phyloP scores from a whole-genome alignment of 2,888 invertebrate genomes.

The Unio pictorum region DNA sequence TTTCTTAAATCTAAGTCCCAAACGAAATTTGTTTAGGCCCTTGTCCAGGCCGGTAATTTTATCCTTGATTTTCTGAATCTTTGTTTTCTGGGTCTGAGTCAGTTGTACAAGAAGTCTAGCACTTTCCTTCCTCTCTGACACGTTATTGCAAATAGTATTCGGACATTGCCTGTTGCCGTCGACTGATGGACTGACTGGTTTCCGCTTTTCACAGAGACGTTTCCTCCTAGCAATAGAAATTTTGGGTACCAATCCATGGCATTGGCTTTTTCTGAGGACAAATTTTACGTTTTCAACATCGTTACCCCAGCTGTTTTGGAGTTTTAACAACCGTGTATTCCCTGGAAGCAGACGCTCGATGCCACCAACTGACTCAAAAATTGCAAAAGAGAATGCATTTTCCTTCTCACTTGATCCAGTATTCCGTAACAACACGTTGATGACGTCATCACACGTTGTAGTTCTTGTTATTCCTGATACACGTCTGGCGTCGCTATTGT shows the following conservation, averaged over 20 bases:
- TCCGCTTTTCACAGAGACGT: no score
- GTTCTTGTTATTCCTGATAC: constrained; percentile 20
- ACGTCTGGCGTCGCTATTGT: no score
- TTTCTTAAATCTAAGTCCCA: constrained; percentile 21
- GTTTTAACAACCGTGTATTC: constrained; percentile 23
- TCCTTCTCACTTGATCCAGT: constrained; percentile 12
- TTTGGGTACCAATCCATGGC: constrained; percentile 14
- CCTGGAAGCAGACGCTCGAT: constrained; percentile 31
- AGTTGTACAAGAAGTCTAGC: constrained; percentile 6
- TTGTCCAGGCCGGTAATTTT: neutral
- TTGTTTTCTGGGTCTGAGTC: constrained; percentile 18
- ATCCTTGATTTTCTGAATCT: constrained; percentile 3
- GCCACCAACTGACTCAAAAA: constrained; percentile 31
- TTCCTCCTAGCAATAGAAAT: constrained; percentile 31
- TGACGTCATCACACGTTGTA: constrained; percentile 34
- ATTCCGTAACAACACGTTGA: constrained; percentile 26
- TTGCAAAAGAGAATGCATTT: constrained; percentile 17
- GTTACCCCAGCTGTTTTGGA: constrained; percentile 28
- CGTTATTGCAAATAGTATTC: neutral
- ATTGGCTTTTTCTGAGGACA: constrained; percentile 23
- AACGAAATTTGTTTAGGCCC: constrained; percentile 10
- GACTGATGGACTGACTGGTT: no score
- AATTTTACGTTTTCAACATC: constrained; percentile 17
- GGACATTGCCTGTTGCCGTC: neutral
- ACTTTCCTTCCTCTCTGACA: neutral